Conservation (phyloP, 2,113 vertebrate species). For the Gallinago paraguaiae region DNA sequence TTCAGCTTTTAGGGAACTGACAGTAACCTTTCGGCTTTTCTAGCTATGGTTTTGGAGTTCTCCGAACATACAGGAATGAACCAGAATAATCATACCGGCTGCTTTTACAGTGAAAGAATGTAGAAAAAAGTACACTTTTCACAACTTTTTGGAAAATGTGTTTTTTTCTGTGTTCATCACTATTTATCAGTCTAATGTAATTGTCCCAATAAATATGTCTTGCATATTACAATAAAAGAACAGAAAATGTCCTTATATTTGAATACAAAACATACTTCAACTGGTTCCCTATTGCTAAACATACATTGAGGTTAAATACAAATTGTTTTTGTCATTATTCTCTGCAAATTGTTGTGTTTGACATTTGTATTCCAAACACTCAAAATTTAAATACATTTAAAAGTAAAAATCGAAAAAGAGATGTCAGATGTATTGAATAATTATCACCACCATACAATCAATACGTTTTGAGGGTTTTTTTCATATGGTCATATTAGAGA, state of each 20-base stretch:
- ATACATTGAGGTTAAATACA: neutral
- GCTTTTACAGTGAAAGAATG: neutral
- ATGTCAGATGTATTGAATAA: neutral
- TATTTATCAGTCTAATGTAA: neutral
- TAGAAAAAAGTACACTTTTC: neutral
- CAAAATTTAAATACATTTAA: neutral
- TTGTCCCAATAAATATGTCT: neutral
- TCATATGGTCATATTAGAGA: neutral
- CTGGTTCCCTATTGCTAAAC: neutral
- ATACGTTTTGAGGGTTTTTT: neutral
- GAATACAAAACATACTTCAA: neutral
- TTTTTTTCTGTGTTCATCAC: neutral
- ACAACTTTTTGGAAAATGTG: neutral
- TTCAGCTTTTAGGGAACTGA: neutral
- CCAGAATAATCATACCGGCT: neutral
- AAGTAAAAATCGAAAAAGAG: neutral
- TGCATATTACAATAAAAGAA: neutral
- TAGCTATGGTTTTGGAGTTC: neutral
- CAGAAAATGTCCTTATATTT: neutral
- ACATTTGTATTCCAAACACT: fast-evolving
- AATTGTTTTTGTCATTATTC: neutral
- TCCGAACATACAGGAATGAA: neutral
- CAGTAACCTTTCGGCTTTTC: neutral
- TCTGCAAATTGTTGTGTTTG: neutral
- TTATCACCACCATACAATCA: no score